Conservation (phyloP, 2,888 invertebrate genomes). For the Fragum sueziense region DNA sequence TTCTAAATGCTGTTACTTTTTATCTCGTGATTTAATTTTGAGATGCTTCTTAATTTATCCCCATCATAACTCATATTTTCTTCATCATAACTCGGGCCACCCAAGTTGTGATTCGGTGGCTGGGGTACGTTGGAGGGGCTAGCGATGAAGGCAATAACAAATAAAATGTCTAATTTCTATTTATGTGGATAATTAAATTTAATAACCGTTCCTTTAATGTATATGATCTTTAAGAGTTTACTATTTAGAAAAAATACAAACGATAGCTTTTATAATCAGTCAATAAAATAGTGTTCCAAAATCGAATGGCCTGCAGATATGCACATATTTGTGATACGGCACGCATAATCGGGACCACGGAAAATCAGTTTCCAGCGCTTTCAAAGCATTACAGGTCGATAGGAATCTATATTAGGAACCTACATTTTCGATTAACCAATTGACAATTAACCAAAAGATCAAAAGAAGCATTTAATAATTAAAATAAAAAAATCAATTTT, state of each 20-base stretch:
- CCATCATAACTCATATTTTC: constrained; percentile 63
- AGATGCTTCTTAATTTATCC: constrained; percentile 59
- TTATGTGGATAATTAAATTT: constrained; percentile 50
- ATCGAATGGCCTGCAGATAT: background rate
- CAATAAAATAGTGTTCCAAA: constrained; percentile 8
- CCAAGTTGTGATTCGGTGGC: constrained; percentile 49
- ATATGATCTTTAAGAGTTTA: constrained; percentile 18
- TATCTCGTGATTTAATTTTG: constrained; percentile 62
- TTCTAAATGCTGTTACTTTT: constrained; percentile 56
- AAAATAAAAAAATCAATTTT: too few relatives aligned
- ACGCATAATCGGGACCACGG: too few relatives aligned
- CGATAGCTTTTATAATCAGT: background rate
- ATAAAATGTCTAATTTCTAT: constrained; percentile 47
- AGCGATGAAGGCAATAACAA: constrained; percentile 27
- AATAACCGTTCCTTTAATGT: constrained; percentile 40
- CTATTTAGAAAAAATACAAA: background rate
- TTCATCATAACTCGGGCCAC: constrained; percentile 61
- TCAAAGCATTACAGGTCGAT: too few relatives aligned
- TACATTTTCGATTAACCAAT: too few relatives aligned
- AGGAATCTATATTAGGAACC: too few relatives aligned
- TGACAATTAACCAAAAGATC: too few relatives aligned
- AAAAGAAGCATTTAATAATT: too few relatives aligned
- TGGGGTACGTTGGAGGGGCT: constrained; percentile 36
- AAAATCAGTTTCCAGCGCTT: too few relatives aligned
- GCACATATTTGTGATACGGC: background rate